Conservation (phyloP, 2,113 vertebrate genomes). For the Mixornis gularis region DNA sequence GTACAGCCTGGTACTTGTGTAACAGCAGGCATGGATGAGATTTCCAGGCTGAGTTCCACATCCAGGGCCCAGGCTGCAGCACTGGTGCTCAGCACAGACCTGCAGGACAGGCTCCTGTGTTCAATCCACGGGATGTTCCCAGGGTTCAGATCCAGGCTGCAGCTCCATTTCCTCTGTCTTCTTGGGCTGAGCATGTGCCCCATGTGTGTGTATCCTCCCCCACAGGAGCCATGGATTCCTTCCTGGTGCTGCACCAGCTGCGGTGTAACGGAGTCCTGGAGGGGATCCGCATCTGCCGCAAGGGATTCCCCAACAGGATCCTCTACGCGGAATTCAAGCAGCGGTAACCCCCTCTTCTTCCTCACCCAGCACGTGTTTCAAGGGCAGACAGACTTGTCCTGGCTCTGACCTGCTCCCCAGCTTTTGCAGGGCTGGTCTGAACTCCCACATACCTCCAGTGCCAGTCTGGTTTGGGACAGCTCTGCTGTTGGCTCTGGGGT, state of each 20-base stretch:
- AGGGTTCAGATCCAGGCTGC: background rate
- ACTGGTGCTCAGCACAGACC: background rate
- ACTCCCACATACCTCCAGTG: fast-evolving
- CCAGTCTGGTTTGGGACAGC: background rate
- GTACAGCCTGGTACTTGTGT: background rate
- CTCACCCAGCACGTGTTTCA: fast-evolving
- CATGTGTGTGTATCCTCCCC: background rate
- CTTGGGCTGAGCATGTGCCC: background rate
- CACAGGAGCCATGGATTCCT: constrained; percentile 86
- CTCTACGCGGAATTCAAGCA: constrained; percentile 92
- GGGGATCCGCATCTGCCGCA: constrained; percentile 90
- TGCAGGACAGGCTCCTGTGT: fast-evolving
- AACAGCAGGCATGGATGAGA: background rate
- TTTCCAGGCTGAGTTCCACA: background rate
- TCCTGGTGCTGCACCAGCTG: constrained; percentile 89
- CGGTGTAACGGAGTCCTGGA: constrained; percentile 90
- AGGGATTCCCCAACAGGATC: constrained; percentile 93
- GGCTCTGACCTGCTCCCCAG: background rate
- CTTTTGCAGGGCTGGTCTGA: background rate
- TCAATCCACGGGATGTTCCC: fast-evolving
- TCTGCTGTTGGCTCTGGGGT: background rate
- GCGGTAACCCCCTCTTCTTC: constrained; percentile 68
- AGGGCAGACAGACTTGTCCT: background rate
- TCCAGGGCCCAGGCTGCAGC: background rate
- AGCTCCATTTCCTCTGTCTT: background rate